A percentile compares a stretch with the other conserved stretches of the same genome.
These are phyloP conservation scores for Pseudochirops corinnae DNA, from an alignment of 2,797 vertebrate species.

Conservation along the genomic window DNA sequence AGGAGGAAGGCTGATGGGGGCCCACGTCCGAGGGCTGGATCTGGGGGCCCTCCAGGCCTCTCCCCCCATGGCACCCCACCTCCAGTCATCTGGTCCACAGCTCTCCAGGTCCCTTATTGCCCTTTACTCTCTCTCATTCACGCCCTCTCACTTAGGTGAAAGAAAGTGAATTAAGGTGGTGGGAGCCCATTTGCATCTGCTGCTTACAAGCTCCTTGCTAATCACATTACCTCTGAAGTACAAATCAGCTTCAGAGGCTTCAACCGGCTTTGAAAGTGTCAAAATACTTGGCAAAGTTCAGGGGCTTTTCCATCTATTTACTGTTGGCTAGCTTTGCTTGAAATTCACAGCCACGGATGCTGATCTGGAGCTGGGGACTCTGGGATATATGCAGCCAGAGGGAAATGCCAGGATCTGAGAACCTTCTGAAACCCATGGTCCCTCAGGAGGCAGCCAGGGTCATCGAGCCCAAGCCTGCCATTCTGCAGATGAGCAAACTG, in stretches of 20 bases:
- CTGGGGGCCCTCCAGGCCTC: not conserved
- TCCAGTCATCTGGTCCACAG: not conserved
- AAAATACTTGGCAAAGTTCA: constrained; percentile 73
- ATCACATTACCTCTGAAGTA: constrained; percentile 87
- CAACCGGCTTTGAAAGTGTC: constrained; percentile 82
- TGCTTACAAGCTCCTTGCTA: constrained; percentile 83
- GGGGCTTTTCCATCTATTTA: constrained; percentile 64
- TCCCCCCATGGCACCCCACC: too few relatives aligned
- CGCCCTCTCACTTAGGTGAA: constrained; percentile 75
- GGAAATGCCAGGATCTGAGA: not conserved
- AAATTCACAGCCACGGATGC: constrained; percentile 74
- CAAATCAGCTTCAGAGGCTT: constrained; percentile 82
- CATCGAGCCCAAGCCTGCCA: not conserved
- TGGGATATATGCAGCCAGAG: not conserved
- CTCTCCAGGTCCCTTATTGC: constrained; percentile 70
- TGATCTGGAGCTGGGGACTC: constrained; percentile 37
- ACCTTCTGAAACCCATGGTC: not conserved
- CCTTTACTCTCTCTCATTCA: constrained; percentile 76
- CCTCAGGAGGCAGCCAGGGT: not conserved
- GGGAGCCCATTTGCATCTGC: constrained; percentile 85
- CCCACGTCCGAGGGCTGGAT: not conserved
- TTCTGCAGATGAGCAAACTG: not conserved
- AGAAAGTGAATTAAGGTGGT: constrained; percentile 81
- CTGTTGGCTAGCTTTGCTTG: constrained; percentile 79
- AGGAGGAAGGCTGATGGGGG: not conserved